Percentiles rank a stretch among this genome's conserved stretches.
Evolutionary conservation across 1,140 invertebrate genomes (phyloP).

Genomic region (Leptinotarsa undecemlineata): DNA sequence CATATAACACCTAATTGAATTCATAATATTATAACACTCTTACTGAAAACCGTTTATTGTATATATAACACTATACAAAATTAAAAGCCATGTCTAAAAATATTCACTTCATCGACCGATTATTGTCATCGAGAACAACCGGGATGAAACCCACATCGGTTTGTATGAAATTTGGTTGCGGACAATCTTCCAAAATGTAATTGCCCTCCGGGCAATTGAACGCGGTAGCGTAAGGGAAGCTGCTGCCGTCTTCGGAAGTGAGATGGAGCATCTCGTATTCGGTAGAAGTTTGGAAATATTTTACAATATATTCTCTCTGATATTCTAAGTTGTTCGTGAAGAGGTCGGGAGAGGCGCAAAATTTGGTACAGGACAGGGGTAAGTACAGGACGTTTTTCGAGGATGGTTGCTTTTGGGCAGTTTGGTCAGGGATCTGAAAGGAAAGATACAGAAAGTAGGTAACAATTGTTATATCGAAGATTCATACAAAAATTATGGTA

Average conservation of each 20-base stretch:
- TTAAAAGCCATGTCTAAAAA: too few species aligned
- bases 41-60: too few species aligned
- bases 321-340: conserved; percentile 37
- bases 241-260: conserved; percentile 32
- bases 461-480: neutral
- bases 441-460: neutral
- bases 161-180: conserved; percentile 17
- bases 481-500: too few species aligned
- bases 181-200: conserved; percentile 1
- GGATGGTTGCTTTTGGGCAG: conserved; percentile 4
- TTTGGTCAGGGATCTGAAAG: conserved; percentile 11
- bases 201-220: conserved; percentile 12
- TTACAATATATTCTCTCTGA: conserved; percentile 39
- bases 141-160: conserved; percentile 22
- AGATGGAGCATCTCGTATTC: conserved; percentile 39
- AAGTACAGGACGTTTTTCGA: conserved; percentile 25
- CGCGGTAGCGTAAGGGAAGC: conserved; percentile 37
- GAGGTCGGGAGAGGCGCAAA: conserved; percentile 32
- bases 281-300: conserved; percentile 38
- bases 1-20: too few species aligned
- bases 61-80: too few species aligned
- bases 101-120: too few species aligned
- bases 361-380: conserved; percentile 35
- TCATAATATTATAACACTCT: too few species aligned
- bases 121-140: neutral